Evolutionary conservation across 2,113 vertebrate species (phyloP).

Genomic region (Jacana jacana): DNA sequence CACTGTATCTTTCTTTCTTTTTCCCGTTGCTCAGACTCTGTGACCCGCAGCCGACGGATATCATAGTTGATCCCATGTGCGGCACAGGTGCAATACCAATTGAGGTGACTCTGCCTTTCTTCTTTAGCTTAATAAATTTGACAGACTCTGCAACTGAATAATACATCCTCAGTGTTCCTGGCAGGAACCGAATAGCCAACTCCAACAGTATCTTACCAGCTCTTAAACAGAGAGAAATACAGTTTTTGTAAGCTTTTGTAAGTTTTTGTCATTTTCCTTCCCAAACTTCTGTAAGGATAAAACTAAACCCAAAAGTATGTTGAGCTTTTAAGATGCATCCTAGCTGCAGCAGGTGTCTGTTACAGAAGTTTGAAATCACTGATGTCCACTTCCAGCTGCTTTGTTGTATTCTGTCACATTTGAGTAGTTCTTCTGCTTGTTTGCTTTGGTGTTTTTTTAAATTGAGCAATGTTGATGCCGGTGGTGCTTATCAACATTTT

Average conservation of each 20-base stretch:
- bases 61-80: conserved; percentile 97
- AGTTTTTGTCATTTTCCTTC: background rate
- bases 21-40: conserved; percentile 81
- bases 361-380: background rate
- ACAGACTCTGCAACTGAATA: background rate
- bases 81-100: conserved; percentile 96
- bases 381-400: background rate
- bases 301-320: background rate
- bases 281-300: background rate
- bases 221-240: background rate
- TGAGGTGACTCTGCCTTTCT: conserved; percentile 80
- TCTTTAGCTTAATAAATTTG: background rate
- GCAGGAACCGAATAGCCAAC: background rate
- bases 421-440: background rate
- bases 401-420: background rate
- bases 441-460: background rate
- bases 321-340: background rate
- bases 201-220: background rate
- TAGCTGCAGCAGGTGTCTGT: background rate
- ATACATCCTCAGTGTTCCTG: background rate
- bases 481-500: background rate
- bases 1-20: background rate
- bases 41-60: conserved; percentile 86
- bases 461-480: background rate
- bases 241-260: background rate